Evolutionary conservation across 2,797 vertebrate species (phyloP).

Genomic region (Spinus pinus): DNA sequence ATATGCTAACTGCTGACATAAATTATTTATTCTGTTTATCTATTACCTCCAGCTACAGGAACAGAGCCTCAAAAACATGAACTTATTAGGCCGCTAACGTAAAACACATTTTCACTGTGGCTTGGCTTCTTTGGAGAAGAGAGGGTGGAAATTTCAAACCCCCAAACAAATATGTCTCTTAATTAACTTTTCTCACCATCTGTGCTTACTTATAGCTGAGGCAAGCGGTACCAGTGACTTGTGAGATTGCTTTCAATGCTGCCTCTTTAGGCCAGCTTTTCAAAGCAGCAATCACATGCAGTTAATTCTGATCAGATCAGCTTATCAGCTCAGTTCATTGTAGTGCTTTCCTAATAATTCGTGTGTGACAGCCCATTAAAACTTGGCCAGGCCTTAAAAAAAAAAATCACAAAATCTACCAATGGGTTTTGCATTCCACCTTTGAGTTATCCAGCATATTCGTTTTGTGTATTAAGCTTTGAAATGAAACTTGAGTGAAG

Average conservation of each 20-base stretch:
- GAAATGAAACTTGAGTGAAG: conserved; percentile 28
- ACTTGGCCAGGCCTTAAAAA: conserved; percentile 77
- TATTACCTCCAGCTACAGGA: conserved; percentile 40
- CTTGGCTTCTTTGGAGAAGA: conserved; percentile 18
- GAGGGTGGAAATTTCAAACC: conserved; percentile 53
- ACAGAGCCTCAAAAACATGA: conserved; percentile 26
- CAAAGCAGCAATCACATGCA: conserved; percentile 75
- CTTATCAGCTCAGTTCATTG: conserved; percentile 77
- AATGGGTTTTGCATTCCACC: conserved; percentile 12
- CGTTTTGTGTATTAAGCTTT: conserved; percentile 43
- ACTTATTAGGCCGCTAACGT: conserved; percentile 18
- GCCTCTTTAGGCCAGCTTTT: conserved; percentile 59
- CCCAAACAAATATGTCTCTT: conserved; percentile 64
- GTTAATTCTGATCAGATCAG: conserved; percentile 80
- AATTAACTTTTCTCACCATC: conserved; percentile 56
- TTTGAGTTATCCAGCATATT: conserved; percentile 48
- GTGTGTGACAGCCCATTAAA: conserved; percentile 84
- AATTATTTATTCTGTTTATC: conserved; percentile 47
- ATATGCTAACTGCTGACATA: conserved; percentile 34
- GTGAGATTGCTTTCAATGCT: conserved; percentile 42
- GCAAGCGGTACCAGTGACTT: conserved; percentile 58
- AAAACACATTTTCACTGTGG: conserved; percentile 24
- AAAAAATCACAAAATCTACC: conserved; percentile 52
- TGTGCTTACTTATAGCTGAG: conserved; percentile 65
- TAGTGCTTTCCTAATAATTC: conserved; percentile 80